A percentile compares a stretch with the other conserved stretches of the same genome.
These are phyloP conservation scores for Falco rusticolus DNA, from an alignment of 2,797 vertebrate species.

Conservation along the genomic window DNA sequence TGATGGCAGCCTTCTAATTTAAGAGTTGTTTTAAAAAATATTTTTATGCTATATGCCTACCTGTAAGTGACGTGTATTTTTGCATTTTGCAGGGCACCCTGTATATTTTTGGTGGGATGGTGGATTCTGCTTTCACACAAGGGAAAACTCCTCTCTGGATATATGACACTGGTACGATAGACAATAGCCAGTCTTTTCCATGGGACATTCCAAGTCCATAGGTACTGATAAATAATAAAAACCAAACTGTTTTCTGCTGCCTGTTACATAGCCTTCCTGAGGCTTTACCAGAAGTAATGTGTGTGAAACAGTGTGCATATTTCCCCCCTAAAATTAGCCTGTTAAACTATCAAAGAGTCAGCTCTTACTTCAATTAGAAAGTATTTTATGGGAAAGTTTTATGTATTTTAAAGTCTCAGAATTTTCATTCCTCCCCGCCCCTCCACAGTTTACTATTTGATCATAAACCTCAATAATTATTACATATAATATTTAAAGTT, in stretches of 20 bases:
- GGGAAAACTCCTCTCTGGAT: conserved; percentile 82
- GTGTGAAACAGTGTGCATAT: background rate
- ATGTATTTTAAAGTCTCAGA: background rate
- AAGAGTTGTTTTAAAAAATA: background rate
- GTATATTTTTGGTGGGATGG: conserved; percentile 86
- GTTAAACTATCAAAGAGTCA: background rate
- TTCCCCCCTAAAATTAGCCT: background rate
- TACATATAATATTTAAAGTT: background rate
- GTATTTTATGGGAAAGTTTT: background rate
- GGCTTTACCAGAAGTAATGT: background rate
- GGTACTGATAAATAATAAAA: background rate
- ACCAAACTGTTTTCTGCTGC: background rate
- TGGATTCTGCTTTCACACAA: conserved; percentile 83
- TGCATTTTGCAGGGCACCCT: conserved; percentile 78
- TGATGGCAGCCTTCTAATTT: background rate
- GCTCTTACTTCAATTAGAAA: background rate
- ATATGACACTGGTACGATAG: conserved; percentile 82
- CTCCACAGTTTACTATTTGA: background rate
- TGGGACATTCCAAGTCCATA: background rate
- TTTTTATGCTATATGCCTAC: background rate
- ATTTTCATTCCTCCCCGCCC: background rate
- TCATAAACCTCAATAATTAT: background rate
- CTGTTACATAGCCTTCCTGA: background rate
- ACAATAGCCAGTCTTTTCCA: background rate
- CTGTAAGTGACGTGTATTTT: background rate